A percentile compares a stretch with the other conserved stretches of the same genome.
phyloP scores from a whole-genome alignment of 1,140 invertebrate genomes.

The Maniola jurtina region DNA sequence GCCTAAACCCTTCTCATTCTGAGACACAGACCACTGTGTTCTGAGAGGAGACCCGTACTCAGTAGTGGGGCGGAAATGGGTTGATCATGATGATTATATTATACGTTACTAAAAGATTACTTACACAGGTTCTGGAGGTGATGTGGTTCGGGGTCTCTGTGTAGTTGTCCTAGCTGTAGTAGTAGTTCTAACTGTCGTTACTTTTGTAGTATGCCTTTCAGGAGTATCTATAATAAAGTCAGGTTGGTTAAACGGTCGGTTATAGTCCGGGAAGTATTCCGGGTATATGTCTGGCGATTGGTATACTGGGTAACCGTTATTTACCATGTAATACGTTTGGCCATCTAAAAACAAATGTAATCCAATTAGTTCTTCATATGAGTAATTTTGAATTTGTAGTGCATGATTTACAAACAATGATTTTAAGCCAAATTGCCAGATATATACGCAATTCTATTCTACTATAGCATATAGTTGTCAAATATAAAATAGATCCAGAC shows the following conservation, averaged over 20 bases:
- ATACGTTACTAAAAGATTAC: conserved; percentile 1
- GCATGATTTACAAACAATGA: neutral
- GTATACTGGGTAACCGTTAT: conserved; percentile 3
- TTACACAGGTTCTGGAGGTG: conserved; percentile 11
- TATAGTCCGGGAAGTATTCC: neutral
- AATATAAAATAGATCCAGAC: neutral
- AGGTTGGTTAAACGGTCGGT: conserved; percentile 1
- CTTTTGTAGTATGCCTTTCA: conserved; percentile 5
- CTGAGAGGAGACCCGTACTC: no score
- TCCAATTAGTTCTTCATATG: conserved; percentile 4
- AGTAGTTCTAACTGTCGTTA: neutral
- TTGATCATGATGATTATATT: no score
- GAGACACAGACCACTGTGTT: no score
- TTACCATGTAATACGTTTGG: neutral
- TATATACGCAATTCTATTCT: neutral
- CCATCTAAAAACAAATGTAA: conserved; percentile 7
- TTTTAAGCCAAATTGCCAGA: conserved; percentile 1
- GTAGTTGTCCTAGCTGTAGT: neutral
- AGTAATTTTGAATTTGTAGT: neutral
- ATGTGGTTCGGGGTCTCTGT: neutral
- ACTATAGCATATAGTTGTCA: no score
- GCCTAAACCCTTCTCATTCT: no score
- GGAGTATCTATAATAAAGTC: conserved; percentile 8
- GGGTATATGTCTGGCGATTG: conserved; percentile 7
- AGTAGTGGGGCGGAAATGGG: no score